Conservation (phyloP, 2,888 invertebrate genomes). For the Hypselothyrea guttata region DNA sequence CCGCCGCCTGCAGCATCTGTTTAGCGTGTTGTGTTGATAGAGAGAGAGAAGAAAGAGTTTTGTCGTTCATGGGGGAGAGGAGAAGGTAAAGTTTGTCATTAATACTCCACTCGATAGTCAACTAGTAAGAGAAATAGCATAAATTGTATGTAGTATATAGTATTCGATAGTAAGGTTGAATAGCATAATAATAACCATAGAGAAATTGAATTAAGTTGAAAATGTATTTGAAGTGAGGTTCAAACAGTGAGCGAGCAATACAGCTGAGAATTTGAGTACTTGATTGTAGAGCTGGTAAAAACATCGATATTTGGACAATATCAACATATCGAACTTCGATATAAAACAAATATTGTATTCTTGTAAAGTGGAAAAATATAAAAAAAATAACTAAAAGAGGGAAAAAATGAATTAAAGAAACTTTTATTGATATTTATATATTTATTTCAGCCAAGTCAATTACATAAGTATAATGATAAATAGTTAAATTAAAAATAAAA, state of each 20-base stretch:
- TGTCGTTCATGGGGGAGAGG: slow-evolving; percentile 44
- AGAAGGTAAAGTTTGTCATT: slow-evolving; percentile 66
- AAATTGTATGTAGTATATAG: slow-evolving; percentile 18
- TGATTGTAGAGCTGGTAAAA: too few species aligned
- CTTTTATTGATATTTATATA: too few species aligned
- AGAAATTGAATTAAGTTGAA: slow-evolving; percentile 55
- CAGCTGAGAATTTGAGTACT: slow-evolving; percentile 1
- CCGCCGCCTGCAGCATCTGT: slow-evolving; percentile 82
- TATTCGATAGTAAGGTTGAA: slow-evolving; percentile 12
- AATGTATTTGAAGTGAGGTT: slow-evolving; percentile 23
- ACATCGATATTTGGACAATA: too few species aligned
- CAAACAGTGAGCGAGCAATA: slow-evolving; percentile 20
- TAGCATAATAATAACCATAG: slow-evolving; percentile 23
- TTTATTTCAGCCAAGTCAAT: too few species aligned
- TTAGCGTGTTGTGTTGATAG: slow-evolving; percentile 69
- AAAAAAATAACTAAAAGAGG: too few species aligned
- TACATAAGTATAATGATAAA: too few species aligned
- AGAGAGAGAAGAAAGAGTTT: slow-evolving; percentile 2
- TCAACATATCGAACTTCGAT: too few species aligned
- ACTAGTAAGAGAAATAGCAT: slow-evolving; percentile 4
- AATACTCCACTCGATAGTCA: slow-evolving; percentile 47
- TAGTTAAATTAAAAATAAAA: too few species aligned
- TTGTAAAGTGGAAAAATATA: too few species aligned
- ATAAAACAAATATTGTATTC: too few species aligned
- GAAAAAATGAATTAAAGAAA: too few species aligned